Conservation (phyloP, 2,113 vertebrate genomes). For the Spilogale gracilis region DNA sequence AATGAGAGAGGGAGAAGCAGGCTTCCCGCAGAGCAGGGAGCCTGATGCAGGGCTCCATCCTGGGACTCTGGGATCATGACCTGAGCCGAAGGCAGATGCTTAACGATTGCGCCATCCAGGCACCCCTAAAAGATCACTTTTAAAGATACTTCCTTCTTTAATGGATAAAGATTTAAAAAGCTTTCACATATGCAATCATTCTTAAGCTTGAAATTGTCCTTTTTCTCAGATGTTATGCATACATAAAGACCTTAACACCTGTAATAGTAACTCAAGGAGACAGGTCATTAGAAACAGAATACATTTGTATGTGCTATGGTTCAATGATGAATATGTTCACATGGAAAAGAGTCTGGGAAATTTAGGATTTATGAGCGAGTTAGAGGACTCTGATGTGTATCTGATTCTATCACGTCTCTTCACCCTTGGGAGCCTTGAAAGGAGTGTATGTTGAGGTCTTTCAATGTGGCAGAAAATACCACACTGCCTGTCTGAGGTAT, state of each 20-base stretch:
- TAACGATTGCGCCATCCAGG: too few species aligned
- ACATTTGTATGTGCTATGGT: not conserved
- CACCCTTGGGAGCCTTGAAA: not conserved
- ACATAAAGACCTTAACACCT: not conserved
- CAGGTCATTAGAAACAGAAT: not conserved
- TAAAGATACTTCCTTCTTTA: not conserved
- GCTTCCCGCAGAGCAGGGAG: too few species aligned
- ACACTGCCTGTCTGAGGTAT: too few species aligned
- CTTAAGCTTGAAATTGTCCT: not conserved
- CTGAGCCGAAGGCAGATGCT: too few species aligned
- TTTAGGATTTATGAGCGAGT: not conserved
- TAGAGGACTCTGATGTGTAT: not conserved
- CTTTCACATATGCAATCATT: not conserved
- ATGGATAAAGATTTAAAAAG: not conserved
- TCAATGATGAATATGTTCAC: not conserved
- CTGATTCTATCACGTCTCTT: not conserved
- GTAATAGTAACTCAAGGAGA: not conserved
- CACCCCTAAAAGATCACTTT: not conserved
- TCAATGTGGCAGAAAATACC: not conserved
- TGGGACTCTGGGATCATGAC: too few species aligned
- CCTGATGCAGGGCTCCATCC: too few species aligned
- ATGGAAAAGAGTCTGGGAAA: not conserved
- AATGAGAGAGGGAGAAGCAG: too few species aligned
- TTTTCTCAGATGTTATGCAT: not conserved
- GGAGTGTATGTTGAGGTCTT: not conserved